A percentile compares a stretch with the other conserved stretches of the same genome.
phyloP scores from a whole-genome alignment of 2,888 invertebrate genomes.

The Chrysopilus asiliformis region DNA sequence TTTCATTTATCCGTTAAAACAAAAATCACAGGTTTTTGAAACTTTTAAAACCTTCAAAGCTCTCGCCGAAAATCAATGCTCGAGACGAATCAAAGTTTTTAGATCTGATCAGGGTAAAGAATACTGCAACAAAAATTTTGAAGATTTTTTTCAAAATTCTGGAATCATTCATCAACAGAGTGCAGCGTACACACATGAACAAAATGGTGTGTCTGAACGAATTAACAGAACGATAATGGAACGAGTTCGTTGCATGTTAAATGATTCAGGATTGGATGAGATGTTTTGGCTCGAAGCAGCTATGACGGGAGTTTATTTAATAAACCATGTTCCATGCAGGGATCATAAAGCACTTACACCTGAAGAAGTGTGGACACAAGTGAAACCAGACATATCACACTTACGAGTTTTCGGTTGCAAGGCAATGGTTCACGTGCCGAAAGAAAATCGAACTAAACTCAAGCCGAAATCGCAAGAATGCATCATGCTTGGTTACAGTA shows the following conservation, averaged over 20 bases:
- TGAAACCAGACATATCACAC: slow-evolving; percentile 8
- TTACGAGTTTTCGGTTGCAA: slow-evolving; percentile 14
- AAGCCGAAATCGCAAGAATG: slow-evolving; percentile 11
- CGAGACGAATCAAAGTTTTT: slow-evolving; percentile 13
- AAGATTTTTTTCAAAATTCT: slow-evolving; percentile 11
- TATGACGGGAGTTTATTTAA: slow-evolving; percentile 11
- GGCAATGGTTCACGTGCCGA: slow-evolving; percentile 12
- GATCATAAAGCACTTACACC: slow-evolving; percentile 10
- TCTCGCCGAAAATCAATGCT: slow-evolving; percentile 16
- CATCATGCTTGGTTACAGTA: slow-evolving; percentile 13
- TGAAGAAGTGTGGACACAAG: slow-evolving; percentile 12
- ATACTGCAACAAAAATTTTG: slow-evolving; percentile 12
- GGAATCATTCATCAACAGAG: slow-evolving; percentile 17
- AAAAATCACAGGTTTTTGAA: too few relatives aligned
- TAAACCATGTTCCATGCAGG: slow-evolving; percentile 15
- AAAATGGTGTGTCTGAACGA: slow-evolving; percentile 17
- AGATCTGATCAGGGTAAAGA: slow-evolving; percentile 16
- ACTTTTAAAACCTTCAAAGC: slow-evolving; percentile 16
- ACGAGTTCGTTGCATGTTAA: slow-evolving; percentile 16
- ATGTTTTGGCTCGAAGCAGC: slow-evolving; percentile 14
- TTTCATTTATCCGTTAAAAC: too few relatives aligned
- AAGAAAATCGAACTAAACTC: slow-evolving; percentile 13
- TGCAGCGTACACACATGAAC: slow-evolving; percentile 15
- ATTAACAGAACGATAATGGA: slow-evolving; percentile 18
- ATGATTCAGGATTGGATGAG: slow-evolving; percentile 13